Evolutionary conservation across 2,113 vertebrate species (phyloP), one percentile per base, ranked within the genome.

Genomic region (Mus spicilegus): DNA sequence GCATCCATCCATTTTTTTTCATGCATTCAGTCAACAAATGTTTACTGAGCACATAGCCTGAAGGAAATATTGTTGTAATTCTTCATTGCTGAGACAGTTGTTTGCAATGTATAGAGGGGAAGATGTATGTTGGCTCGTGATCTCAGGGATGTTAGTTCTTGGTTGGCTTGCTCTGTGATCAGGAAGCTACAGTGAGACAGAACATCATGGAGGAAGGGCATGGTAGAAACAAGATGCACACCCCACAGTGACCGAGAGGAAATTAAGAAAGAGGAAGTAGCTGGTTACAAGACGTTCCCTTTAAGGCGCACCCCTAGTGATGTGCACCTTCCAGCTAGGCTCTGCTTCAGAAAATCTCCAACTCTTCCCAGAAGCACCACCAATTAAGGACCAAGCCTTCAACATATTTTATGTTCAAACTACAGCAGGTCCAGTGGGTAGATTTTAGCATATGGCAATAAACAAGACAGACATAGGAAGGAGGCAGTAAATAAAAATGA

Each of bases 381-480:
- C 33, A 54, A 33, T 36, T 87, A 1, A 49, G 49, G 46, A 51
- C 73, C 39, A 65, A 77, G 28, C 42, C 17, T 77, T 90, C 19
- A 49, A 90, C 33, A 36, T 42, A 13, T 36, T 58, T 63, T 46
- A 36, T 63, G 42, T 76, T 90, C 20, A 39, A 26, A n/a, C 61
- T 26, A 67, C 39, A 91, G 17, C 10, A 36, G 61, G 33, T n/a
- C 91, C 28, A 49, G 46, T 39, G 30, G 46, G 96, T 4, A 14
- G 54, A 51, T 93, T 51, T 63, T 94, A 49, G 20, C 26, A 36
- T 96, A 36, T 72, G 67, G 4, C n/a, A 88, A 73, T 88, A 91
- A 94, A 51, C 17, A 95, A 80, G 65, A 93, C 20, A 95, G 84
- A 93, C 49, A 75, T 12, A 95, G 67, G 87, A 80, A 92, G 39